A percentile compares a stretch with the other conserved stretches of the same genome.
These are phyloP conservation scores for Ceratosolen fusciceps DNA, from an alignment of 1,140 invertebrate species.

Conservation along the genomic window DNA sequence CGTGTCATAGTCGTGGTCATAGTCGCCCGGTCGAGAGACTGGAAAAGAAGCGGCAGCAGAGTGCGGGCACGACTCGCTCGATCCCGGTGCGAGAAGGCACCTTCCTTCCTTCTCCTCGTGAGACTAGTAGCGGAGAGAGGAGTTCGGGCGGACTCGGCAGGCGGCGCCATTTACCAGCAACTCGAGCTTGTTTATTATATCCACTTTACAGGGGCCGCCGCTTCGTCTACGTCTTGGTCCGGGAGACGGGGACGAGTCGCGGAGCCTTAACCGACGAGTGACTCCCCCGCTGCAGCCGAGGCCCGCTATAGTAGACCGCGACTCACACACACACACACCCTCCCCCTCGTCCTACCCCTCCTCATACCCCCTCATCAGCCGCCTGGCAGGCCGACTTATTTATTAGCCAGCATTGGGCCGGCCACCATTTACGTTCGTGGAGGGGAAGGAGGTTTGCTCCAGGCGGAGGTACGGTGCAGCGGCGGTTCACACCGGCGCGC, in stretches of 20 bases:
- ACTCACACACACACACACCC: too few species aligned
- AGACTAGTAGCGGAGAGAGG: neutral
- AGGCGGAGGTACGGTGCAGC: neutral
- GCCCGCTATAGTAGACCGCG: too few species aligned
- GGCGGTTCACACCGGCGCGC: neutral
- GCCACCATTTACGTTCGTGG: too few species aligned
- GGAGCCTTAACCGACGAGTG: neutral
- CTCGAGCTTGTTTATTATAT: slow-evolving; percentile 11
- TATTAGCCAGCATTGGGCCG: neutral
- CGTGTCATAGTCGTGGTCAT: too few species aligned
- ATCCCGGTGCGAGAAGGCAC: too few species aligned
- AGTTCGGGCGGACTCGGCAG: neutral
- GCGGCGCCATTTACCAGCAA: slow-evolving; percentile 17
- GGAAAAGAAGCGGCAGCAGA: neutral
- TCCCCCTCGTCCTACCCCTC: neutral
- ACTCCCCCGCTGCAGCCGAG: neutral
- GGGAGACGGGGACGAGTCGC: neutral
- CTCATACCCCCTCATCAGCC: neutral
- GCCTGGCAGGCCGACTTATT: neutral
- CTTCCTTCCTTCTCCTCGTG: too few species aligned
- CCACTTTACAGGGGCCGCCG: slow-evolving; percentile 1
- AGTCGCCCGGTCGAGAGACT: neutral
- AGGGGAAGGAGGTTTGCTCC: neutral
- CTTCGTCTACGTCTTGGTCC: too few species aligned
- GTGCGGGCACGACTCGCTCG: neutral